Base-by-base conservation (phyloP, 2,888 invertebrate genomes). In the Cerceris rybyensis region DNA sequence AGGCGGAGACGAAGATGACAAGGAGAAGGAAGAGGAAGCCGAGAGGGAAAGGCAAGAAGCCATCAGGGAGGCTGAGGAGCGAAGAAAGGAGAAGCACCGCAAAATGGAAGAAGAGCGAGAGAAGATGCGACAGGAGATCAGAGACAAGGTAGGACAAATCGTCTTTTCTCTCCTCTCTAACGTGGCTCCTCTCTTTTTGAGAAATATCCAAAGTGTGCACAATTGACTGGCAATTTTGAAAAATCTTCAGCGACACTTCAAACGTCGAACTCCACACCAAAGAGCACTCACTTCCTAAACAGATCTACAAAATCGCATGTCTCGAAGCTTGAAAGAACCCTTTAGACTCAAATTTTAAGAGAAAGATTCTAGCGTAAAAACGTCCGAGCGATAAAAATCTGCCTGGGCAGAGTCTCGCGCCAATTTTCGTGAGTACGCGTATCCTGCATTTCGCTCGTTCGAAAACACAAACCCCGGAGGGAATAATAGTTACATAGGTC, bases 71-170 rank as follows among this genome's bases (percentile, higher is more conserved):
- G 98, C 98, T 75, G 99, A 99, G 93, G 99, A 99, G 88, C 95
- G 98, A 90, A 96, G 99, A 93, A 98, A 99, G 95, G 99, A 99
- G 94, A 99, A 99, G 93, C 99, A 99, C 93, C 96, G 99, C 92
- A 99, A 99, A 94, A 98, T 99, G 98, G 99, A 99, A 93, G 98
- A 98, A 92, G 99, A 99, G 93, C 94, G 99, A 87, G 99, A 99
- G 94, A 98, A 98, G 94, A 98, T 99, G 98, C 95, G 99, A 92
- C 98, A 99, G 94, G 98, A 98, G 93, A 99, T 99, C 93, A 96
- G 99, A 93, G 98, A 99, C 94, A 99, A 99, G 97, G 99, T 99
- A 92, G 54, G 71, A 55, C 43, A 67, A 42, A 9, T 16, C 63
- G 42, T 8, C 14, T 7, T 5, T 41, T 55, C 2, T 28, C 28